Evolutionary conservation across 1,140 invertebrate species (phyloP).

Genomic region (Branchinecta lynchi): DNA sequence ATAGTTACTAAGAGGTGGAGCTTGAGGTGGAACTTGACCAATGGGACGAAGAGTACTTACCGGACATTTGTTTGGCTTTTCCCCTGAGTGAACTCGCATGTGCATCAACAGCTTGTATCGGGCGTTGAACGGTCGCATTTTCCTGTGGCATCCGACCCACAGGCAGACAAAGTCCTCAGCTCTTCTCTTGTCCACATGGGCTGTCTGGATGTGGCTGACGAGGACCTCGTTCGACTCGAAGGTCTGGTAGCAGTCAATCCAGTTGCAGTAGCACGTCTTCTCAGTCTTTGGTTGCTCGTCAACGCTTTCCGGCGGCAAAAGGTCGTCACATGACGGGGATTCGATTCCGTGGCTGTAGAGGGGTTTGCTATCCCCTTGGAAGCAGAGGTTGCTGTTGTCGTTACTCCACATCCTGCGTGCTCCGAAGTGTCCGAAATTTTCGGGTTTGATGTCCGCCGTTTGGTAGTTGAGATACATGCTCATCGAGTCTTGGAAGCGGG

Average conservation of each 20-base stretch:
- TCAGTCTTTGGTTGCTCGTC: not conserved
- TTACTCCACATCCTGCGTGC: not conserved
- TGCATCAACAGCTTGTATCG: slow-evolving; percentile 91
- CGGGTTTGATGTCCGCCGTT: not conserved
- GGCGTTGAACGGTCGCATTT: slow-evolving; percentile 78
- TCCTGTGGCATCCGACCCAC: slow-evolving; percentile 72
- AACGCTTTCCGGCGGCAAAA: no score
- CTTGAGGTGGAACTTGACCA: no score
- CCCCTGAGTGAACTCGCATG: slow-evolving; percentile 87
- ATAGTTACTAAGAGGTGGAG: no score
- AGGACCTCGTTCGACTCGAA: slow-evolving; percentile 61
- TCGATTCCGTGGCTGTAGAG: no score
- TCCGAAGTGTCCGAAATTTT: not conserved
- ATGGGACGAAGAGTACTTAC: slow-evolving; percentile 42
- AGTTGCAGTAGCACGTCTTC: slow-evolving; percentile 42
- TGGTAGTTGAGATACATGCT: not conserved
- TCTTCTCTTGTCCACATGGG: slow-evolving; percentile 68
- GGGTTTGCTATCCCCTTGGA: not conserved
- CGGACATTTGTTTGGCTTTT: slow-evolving; percentile 89
- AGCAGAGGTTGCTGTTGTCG: not conserved
- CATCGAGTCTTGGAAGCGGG: not conserved
- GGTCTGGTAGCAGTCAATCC: slow-evolving; percentile 63
- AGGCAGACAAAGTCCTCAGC: slow-evolving; percentile 79
- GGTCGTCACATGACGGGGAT: no score
- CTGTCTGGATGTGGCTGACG: slow-evolving; percentile 77